These are phyloP conservation scores for Scolopax bukidnonensis DNA, from an alignment of 2,797 vertebrate genomes.

Conservation along the genomic window DNA sequence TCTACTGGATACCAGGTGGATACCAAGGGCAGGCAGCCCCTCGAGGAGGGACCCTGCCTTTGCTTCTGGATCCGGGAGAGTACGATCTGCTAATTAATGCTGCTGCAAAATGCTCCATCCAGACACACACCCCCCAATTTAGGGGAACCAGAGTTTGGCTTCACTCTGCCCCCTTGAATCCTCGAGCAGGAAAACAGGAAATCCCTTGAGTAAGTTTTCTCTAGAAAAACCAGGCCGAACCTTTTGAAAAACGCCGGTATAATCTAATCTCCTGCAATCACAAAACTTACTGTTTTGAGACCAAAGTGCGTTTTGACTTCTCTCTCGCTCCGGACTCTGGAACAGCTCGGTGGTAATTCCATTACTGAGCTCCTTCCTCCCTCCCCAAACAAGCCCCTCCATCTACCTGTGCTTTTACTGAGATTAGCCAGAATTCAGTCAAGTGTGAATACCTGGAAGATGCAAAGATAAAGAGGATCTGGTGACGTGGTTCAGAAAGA, in stretches of 20 bases:
- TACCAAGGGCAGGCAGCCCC: neutral
- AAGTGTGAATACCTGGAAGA: neutral
- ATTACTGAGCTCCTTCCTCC: neutral
- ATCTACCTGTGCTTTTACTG: neutral
- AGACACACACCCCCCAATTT: fast-evolving
- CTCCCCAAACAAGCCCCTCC: neutral
- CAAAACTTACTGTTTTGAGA: neutral
- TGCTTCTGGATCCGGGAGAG: neutral
- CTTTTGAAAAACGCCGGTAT: neutral
- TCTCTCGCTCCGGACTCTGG: neutral
- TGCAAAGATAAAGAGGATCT: neutral
- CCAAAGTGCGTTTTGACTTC: neutral
- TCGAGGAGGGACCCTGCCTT: neutral
- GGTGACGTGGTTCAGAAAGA: neutral
- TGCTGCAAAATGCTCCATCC: fast-evolving
- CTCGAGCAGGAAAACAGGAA: neutral
- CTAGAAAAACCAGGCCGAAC: neutral
- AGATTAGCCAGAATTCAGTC: neutral
- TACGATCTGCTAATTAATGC: fast-evolving
- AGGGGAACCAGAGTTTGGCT: neutral
- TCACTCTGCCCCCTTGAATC: neutral
- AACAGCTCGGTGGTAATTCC: neutral
- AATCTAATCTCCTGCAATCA: neutral
- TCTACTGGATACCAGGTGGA: neutral
- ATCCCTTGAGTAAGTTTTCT: fast-evolving